Evolutionary conservation across 2,113 vertebrate genomes (phyloP), one percentile per base, ranked within the genome.

Genomic region (Podocnemis expansa): DNA sequence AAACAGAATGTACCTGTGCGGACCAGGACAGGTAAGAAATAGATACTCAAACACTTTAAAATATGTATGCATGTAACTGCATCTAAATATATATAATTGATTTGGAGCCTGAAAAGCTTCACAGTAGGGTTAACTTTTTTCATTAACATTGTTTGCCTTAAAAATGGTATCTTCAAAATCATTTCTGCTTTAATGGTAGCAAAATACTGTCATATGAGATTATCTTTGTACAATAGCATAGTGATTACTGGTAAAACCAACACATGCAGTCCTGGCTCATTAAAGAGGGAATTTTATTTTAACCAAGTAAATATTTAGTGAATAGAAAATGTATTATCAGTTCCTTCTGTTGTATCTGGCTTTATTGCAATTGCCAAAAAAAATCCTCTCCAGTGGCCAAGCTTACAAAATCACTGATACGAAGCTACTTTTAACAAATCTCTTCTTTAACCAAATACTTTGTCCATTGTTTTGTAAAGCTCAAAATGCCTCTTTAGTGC

Each of bases 1-100:
- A 84, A 54, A n/a, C 34, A 21, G 14, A 13, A 24, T 43, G 43
- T 60, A 10, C 11, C 0, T 2, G 1, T 31, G 12, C n/a, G 7
- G 78, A 3, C 38, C 78, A 7, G 58, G 10, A 41, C 3, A 47
- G 82, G 85, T 52, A 43, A 25, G 17, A 49, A 79, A 52, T 19
- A 6, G 2, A 8, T 29, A 45, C 76, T 85, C 45, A 6, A 10
- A 67, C 34, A 10, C 6, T 67, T 78, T 84, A 63, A 27, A 54
- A 10, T 51, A 38, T 67, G 34, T n/a, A 67, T 67, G 34, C 29
- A 67, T 78, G 54, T 0, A 0, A 63, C 29, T 34, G 58, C 3
- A 63, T 63, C 58, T 67, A 67, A n/a, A 67, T 8, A 67, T 67
- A 16, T 63, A 34, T 31, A 29, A 31, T 34, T 60, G 29, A 60